A percentile compares a stretch with the other conserved stretches of the same genome.
These are phyloP conservation scores for Coecobrya sp. DNA, from an alignment of 2,888 invertebrate species.

Conservation along the genomic window DNA sequence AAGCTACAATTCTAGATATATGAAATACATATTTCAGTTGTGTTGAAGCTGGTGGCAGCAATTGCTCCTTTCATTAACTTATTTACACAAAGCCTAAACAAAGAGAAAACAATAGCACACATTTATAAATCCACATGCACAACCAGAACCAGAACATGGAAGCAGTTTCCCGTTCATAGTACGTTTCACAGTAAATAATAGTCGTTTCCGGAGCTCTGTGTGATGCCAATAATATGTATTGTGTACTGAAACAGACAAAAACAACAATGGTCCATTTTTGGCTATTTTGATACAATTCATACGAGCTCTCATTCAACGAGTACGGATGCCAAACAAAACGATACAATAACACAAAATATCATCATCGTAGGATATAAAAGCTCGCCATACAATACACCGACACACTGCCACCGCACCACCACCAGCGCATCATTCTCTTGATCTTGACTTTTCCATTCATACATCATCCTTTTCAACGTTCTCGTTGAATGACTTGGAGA, in stretches of 20 bases:
- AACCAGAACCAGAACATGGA: constrained; percentile 2
- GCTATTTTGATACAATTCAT: constrained; percentile 66
- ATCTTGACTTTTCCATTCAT: constrained; percentile 71
- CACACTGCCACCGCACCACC: neutral
- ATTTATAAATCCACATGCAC: no score
- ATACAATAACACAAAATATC: constrained; percentile 40
- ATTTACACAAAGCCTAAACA: neutral
- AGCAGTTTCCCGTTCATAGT: neutral
- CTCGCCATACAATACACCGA: constrained; percentile 17
- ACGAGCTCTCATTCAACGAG: constrained; percentile 1
- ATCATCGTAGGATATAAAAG: constrained; percentile 28
- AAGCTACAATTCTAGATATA: no score
- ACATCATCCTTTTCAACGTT: constrained; percentile 38
- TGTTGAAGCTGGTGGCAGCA: neutral
- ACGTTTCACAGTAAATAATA: constrained; percentile 40
- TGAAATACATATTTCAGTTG: no score
- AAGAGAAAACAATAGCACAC: neutral
- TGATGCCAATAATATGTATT: no score
- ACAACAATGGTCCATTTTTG: constrained; percentile 84
- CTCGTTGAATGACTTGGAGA: constrained; percentile 35
- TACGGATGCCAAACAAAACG: constrained; percentile 27
- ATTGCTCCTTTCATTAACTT: constrained; percentile 1
- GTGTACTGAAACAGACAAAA: constrained; percentile 77
- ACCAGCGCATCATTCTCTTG: constrained; percentile 44
- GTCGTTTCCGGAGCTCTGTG: constrained; percentile 44